These are phyloP conservation scores for Hapalemur alaotrensis DNA, from an alignment of 2,797 vertebrate species.

Conservation along the genomic window DNA sequence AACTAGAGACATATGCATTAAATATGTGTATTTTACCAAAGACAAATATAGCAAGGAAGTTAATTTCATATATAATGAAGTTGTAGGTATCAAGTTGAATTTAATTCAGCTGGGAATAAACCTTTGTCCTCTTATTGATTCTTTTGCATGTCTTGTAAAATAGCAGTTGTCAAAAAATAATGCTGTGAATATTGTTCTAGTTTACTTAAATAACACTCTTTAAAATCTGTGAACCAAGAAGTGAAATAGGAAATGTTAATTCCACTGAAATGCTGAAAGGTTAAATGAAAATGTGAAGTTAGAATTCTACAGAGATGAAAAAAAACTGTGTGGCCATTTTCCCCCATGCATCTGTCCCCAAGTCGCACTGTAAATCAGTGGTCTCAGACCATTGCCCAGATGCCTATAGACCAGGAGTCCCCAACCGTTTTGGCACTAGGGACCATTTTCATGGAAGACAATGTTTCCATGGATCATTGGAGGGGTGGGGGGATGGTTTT, in stretches of 20 bases:
- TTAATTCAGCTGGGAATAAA: conserved; percentile 22
- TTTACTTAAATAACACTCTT: neutral
- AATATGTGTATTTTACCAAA: neutral
- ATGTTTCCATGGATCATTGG: too few species aligned
- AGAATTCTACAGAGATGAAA: neutral
- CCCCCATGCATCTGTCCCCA: neutral
- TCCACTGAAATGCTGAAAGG: neutral
- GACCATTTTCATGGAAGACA: too few species aligned
- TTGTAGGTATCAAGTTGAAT: neutral
- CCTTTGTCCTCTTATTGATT: neutral
- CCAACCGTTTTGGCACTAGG: too few species aligned
- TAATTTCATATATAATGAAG: neutral
- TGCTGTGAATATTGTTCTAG: neutral
- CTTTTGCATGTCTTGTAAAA: conserved; percentile 15
- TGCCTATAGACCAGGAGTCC: neutral
- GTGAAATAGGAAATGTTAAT: conserved; percentile 12
- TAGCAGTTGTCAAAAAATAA: neutral
- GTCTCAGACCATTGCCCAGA: neutral
- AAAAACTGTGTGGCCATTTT: neutral
- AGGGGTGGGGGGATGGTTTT: too few species aligned
- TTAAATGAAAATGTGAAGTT: conserved; percentile 16
- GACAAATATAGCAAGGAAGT: neutral
- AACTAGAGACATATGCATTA: neutral
- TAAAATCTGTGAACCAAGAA: conserved; percentile 15
- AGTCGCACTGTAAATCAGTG: neutral